phyloP scores from a whole-genome alignment of 2,888 invertebrate genomes.

The Eubasilissa splendida region DNA sequence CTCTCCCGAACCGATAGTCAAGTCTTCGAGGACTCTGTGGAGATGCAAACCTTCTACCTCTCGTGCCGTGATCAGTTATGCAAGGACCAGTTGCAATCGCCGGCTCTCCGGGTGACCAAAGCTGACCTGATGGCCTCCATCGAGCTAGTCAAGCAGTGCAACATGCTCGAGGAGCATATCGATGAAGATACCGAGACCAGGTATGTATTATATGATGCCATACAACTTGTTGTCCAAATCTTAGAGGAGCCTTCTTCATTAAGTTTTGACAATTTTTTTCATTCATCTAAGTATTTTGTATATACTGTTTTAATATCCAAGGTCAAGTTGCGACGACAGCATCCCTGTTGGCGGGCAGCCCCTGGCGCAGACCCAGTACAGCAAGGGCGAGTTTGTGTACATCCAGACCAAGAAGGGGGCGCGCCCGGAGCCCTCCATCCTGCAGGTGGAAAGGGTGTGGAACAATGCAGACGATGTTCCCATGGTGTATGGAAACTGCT shows the following conservation, averaged over 20 bases:
- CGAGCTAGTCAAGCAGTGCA: constrained; percentile 83
- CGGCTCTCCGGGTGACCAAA: constrained; percentile 87
- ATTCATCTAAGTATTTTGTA: background rate
- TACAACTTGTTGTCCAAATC: background rate
- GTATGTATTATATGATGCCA: constrained; percentile 59
- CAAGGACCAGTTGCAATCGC: constrained; percentile 86
- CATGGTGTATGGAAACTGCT: constrained; percentile 94
- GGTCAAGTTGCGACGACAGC: constrained; percentile 70
- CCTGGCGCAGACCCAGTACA: constrained; percentile 66
- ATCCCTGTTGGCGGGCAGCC: constrained; percentile 67
- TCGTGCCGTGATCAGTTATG: constrained; percentile 82
- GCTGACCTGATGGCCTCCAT: constrained; percentile 83
- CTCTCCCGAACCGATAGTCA: constrained; percentile 94
- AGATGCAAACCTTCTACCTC: constrained; percentile 93
- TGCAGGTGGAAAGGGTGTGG: constrained; percentile 92
- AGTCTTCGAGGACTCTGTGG: constrained; percentile 95
- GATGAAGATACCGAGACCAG: constrained; percentile 81
- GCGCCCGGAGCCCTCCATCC: constrained; percentile 83
- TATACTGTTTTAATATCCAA: background rate
- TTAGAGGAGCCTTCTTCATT: too few species aligned
- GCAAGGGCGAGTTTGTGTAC: constrained; percentile 94
- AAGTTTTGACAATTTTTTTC: too few species aligned
- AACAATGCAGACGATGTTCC: constrained; percentile 86
- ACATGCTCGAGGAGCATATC: constrained; percentile 82
- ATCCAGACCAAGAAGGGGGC: constrained; percentile 79